Evolutionary conservation across 1,140 invertebrate species (phyloP).

Genomic region (Mya arenaria): DNA sequence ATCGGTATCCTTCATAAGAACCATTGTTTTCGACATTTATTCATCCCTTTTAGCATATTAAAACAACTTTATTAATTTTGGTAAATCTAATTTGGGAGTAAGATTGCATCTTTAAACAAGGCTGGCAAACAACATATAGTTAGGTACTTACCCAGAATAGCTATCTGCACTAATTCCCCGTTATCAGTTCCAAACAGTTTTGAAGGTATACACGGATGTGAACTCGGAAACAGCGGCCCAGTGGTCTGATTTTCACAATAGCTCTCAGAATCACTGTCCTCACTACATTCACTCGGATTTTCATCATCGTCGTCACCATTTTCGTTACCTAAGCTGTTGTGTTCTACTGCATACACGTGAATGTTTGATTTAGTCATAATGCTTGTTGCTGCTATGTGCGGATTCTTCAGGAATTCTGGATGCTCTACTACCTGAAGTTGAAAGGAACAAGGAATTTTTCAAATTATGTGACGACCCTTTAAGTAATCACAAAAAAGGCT

Average conservation of each 20-base stretch:
- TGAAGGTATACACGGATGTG: conserved; percentile 39
- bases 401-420: conserved; percentile 33
- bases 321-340: not conserved
- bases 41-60: too few species aligned
- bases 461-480: too few species aligned
- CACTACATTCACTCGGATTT: conserved; percentile 12
- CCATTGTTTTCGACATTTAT: too few species aligned
- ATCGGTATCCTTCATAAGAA: too few species aligned
- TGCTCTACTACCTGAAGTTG: conserved; percentile 33
- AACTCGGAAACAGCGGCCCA: conserved; percentile 18
- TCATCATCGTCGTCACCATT: conserved; percentile 20
- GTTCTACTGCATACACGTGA: conserved; percentile 28
- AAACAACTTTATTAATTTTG: too few species aligned
- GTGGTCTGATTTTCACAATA: not conserved
- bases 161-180: conserved; percentile 37
- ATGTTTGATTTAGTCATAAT: conserved; percentile 14
- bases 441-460: too few species aligned
- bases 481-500: too few species aligned
- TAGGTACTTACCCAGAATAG: conserved; percentile 41
- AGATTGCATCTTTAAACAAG: too few species aligned
- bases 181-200: conserved; percentile 42
- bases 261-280: conserved; percentile 30
- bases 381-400: not conserved
- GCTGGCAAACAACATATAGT: not conserved
- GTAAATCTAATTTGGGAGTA: too few species aligned